phyloP scores from a whole-genome alignment of 2,797 vertebrate species.

The Catamblyrhynchus diadema region DNA sequence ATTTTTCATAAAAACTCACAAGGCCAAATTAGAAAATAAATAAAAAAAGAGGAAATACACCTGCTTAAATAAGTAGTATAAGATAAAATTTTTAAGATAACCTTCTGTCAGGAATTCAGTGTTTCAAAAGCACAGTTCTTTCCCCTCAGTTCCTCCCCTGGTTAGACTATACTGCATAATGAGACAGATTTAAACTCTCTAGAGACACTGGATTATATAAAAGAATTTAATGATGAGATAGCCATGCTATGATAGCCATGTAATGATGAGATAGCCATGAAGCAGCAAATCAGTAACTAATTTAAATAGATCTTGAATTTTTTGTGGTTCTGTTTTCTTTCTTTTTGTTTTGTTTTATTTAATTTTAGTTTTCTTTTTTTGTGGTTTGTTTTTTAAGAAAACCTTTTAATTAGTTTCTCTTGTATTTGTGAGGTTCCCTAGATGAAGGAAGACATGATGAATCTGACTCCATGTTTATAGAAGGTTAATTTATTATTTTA shows the following conservation, averaged over 20 bases:
- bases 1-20: neutral
- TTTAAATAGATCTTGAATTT: neutral
- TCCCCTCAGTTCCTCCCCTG: neutral
- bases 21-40: neutral
- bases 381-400: neutral
- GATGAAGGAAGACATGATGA: too few relatives aligned
- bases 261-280: neutral
- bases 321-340: neutral
- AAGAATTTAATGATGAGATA: neutral
- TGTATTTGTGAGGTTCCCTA: too few relatives aligned
- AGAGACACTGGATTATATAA: neutral
- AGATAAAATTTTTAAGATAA: neutral
- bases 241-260: accelerated
- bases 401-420: neutral
- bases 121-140: neutral
- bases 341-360: neutral
- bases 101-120: neutral
- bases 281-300: neutral
- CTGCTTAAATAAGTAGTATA: neutral
- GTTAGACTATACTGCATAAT: neutral
- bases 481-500: too few relatives aligned
- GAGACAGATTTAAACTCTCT: neutral
- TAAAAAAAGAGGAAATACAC: neutral
- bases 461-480: too few relatives aligned
- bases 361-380: too few relatives aligned